Evolutionary conservation across 2,113 vertebrate species (phyloP), one percentile per base, ranked within the genome.

Genomic region (Cololabis saira): DNA sequence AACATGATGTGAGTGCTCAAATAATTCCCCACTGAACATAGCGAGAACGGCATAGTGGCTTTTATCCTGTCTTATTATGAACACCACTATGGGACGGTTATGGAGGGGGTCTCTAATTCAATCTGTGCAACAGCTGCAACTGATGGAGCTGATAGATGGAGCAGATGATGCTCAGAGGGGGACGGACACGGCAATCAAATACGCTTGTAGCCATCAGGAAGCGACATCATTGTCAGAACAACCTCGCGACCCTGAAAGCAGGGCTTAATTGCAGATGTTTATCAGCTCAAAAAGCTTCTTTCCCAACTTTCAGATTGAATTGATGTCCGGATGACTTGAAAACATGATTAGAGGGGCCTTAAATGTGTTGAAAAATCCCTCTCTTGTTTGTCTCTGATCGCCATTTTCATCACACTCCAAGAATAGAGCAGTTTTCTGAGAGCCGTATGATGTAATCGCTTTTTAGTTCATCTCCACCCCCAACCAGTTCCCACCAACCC

Each of bases 61-160:
- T 84, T 82, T 71, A 81, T 68, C 76, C 60, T 49, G 64, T 59
- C 71, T 76, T 66, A 76, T 80, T 60, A 67, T 60, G 71, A 41
- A 67, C 57, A 62, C 78, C 60, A 44, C 72, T 50, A n/a, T n/a
- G 8, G 67, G 79, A 76, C 2, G n/a, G 67, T 78, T 53, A 82
- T 71, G 81, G 27, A n/a, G n/a, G 9, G 11, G 69, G 57, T 40
- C 52, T 63, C 69, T 90, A 88, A 92, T 87, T 71, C 74, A 78
- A 90, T 91, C 67, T 68, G 76, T 52, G 30, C 44, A 83, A 82
- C 65, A 76, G 45, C 65, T 74, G 45, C 37, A 24, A 87, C 83
- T 76, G 86, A 91, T 85, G 78, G 83, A n/a, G 47, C 45, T 80
- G 76, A 90, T 75, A 73, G 76, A 85, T 85, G 82, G 52, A 27